Evolutionary conservation across 1,140 invertebrate species (phyloP).

Genomic region (Tigriopus japonicus): DNA sequence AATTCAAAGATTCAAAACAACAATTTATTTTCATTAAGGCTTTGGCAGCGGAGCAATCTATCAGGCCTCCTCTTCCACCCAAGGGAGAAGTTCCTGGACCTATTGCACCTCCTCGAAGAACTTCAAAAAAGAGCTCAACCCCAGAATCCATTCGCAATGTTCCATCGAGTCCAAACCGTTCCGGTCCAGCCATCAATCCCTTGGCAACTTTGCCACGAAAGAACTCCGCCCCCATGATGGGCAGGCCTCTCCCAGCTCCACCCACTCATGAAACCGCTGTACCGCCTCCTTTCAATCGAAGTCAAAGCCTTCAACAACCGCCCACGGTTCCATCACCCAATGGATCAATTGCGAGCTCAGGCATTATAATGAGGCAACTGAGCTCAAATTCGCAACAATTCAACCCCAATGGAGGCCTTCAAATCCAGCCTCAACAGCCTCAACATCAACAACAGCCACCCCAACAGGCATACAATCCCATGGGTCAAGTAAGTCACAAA

Average conservation of each 20-base stretch:
- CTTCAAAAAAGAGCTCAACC: constrained; percentile 21
- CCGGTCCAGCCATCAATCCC: not conserved
- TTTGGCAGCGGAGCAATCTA: constrained; percentile 24
- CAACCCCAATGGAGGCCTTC: too few species aligned
- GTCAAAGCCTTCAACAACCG: too few species aligned
- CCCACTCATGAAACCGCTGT: constrained; percentile 15
- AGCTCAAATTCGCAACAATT: too few species aligned
- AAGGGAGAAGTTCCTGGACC: constrained; percentile 47
- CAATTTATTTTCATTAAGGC: too few species aligned
- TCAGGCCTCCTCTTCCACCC: constrained; percentile 52
- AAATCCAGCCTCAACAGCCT: too few species aligned
- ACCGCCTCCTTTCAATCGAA: too few species aligned
- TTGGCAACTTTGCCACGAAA: constrained; percentile 22
- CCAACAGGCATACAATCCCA: constrained; percentile 15
- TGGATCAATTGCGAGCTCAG: constrained; percentile 12
- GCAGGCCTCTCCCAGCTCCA: constrained; percentile 28
- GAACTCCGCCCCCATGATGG: constrained; percentile 26
- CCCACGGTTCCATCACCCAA: too few species aligned
- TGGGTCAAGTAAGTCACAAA: constrained; percentile 15
- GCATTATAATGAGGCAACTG: constrained; percentile 14
- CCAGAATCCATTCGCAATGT: constrained; percentile 4
- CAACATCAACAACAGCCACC: constrained; percentile 17
- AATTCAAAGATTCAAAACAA: too few species aligned
- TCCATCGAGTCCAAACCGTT: not conserved
- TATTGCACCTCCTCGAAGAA: constrained; percentile 58